phyloP scores from a whole-genome alignment of 1,140 invertebrate species.

The Drosophila subpulchrella region DNA sequence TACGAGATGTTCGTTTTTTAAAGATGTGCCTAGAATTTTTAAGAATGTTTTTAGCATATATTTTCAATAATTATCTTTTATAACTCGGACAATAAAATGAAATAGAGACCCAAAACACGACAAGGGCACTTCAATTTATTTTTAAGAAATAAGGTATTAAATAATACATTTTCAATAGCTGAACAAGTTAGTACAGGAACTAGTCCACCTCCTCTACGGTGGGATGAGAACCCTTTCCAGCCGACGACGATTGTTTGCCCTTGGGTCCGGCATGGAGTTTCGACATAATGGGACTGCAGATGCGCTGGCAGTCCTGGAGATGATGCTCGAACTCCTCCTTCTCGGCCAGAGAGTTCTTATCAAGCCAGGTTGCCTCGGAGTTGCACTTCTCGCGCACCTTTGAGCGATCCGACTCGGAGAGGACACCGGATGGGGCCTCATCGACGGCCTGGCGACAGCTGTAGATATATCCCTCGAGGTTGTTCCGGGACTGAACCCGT shows the following conservation, averaged over 20 bases:
- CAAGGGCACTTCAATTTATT: conserved; percentile 22
- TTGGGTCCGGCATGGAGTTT: conserved; percentile 87
- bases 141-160: conserved; percentile 40
- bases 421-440: conserved; percentile 87
- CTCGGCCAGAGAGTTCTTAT: conserved; percentile 88
- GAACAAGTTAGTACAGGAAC: not conserved
- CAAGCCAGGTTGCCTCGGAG: conserved; percentile 87
- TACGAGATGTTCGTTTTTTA: no score
- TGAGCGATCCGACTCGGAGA: conserved; percentile 87
- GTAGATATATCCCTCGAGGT: conserved; percentile 93
- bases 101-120: not conserved
- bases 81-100: not conserved
- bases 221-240: conserved; percentile 56
- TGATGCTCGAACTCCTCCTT: conserved; percentile 92
- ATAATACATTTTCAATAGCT: not conserved
- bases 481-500: conserved; percentile 90
- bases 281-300: conserved; percentile 90
- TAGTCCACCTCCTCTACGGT: conserved; percentile 81
- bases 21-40: no score
- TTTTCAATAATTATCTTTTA: no score
- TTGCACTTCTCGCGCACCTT: conserved; percentile 87
- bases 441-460: conserved; percentile 91
- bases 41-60: no score
- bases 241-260: conserved; percentile 15
- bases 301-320: conserved; percentile 89